Evolutionary conservation across 2,113 vertebrate genomes (phyloP), one percentile per base, ranked within the genome.

Genomic region (Asarcornis scutulata): DNA sequence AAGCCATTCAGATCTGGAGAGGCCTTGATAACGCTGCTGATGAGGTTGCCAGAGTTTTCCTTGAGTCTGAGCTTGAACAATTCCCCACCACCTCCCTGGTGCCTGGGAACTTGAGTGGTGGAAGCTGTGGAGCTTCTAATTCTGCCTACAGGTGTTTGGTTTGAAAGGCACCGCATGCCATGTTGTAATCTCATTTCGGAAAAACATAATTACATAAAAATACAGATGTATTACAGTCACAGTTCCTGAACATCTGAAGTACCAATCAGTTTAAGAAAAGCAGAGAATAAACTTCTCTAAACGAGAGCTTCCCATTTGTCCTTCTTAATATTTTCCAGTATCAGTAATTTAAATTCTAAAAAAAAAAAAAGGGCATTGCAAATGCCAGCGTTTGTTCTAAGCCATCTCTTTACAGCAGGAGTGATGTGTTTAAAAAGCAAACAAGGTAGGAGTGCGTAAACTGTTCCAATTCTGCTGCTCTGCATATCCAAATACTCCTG

Each of bases 121-220:
- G 42, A 71, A 58, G 32, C 44, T 95, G 75, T 48, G 67, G 96
- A 95, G 91, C 69, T 89, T 96, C 96, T 93, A 81, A 95, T 95
- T 96, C 95, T 93, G 89, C 80, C 93, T 95, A 73, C 98, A 98
- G 97, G 97, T 98, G 97, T 96, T 87, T 85, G 50, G 81, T 94
- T 96, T 96, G 94, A 97, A 96, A 82, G 81, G 75, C 92, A 93
- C 95, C 97, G 91, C 71, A 53, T 97, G 92, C 83, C 75, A 84
- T 71, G 71, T 82, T 97, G 97, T 95, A 97, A 97, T 96, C 91
- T 95, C 95, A 96, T 97, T 97, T 97, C 97, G 92, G 95, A 97
- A 97, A 97, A 75, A 81, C 60, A 91, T 97, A 98, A 98, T 97
- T 98, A 97, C 97, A 97, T 98, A 96, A 97, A 97, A 98, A 95